Conservation (phyloP, 1,140 invertebrate genomes). For the Araneus ventricosus region DNA sequence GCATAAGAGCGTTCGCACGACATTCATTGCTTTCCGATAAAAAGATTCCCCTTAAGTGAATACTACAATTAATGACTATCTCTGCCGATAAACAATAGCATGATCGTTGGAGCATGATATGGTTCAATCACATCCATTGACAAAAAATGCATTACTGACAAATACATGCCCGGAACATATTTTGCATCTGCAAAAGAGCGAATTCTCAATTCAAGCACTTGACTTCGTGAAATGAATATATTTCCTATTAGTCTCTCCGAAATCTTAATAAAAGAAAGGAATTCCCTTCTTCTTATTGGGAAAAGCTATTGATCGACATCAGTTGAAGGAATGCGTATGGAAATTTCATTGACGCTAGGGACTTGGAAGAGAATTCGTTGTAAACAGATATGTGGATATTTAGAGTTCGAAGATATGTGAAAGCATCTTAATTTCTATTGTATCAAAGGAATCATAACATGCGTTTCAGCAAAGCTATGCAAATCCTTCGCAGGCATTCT, state of each 20-base stretch:
- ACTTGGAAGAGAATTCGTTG: not conserved
- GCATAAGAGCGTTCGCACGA: too few species aligned
- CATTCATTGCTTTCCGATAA: too few species aligned
- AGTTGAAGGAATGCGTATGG: not conserved
- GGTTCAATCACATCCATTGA: not conserved
- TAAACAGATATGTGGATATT: too few species aligned
- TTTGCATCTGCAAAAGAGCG: not conserved
- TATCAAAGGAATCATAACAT: too few species aligned
- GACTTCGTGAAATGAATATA: not conserved
- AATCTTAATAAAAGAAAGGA: not conserved
- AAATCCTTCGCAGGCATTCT: too few species aligned
- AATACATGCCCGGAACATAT: not conserved
- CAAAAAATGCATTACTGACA: not conserved
- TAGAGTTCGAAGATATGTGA: too few species aligned
- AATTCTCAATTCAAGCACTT: not conserved
- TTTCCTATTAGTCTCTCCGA: not conserved
- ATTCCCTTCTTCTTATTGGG: not conserved
- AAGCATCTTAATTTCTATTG: too few species aligned
- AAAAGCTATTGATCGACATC: not conserved
- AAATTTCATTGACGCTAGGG: not conserved
- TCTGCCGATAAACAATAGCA: too few species aligned
- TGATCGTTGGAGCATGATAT: too few species aligned
- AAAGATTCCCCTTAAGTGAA: too few species aligned
- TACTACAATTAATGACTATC: too few species aligned
- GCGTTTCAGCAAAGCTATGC: too few species aligned